Percentiles rank a stretch among this genome's conserved stretches.
Conservation (phyloP, 30 jellyfish, hydroid and myxozoan species). For the Aurelia sp. region DNA sequence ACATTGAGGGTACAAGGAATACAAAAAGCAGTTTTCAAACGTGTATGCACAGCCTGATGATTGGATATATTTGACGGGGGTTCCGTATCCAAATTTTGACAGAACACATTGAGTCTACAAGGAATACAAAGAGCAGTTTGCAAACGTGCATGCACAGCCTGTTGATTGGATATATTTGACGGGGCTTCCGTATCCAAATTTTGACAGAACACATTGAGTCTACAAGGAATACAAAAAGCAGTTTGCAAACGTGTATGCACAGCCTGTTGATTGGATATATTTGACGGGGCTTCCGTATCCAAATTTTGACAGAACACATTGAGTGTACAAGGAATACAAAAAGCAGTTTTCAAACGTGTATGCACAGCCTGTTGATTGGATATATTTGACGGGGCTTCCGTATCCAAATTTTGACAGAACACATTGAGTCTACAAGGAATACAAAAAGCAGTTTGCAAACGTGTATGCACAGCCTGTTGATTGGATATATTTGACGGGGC, state of each 20-base stretch:
- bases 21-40: background rate
- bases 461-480: background rate
- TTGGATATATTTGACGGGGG: no score
- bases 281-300: no score
- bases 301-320: background rate
- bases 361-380: background rate
- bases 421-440: background rate
- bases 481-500: no score
- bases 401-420: background rate
- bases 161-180: no score
- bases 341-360: background rate
- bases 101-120: background rate
- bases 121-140: background rate
- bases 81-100: no score
- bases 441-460: background rate
- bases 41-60: background rate
- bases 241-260: background rate
- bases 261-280: no score
- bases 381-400: no score
- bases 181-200: no score
- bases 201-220: background rate
- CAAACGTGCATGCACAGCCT: background rate
- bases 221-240: background rate
- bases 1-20: background rate
- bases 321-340: background rate